phyloP scores from a whole-genome alignment of 2,113 vertebrate species.

The Dicrurus megarhynchus region DNA sequence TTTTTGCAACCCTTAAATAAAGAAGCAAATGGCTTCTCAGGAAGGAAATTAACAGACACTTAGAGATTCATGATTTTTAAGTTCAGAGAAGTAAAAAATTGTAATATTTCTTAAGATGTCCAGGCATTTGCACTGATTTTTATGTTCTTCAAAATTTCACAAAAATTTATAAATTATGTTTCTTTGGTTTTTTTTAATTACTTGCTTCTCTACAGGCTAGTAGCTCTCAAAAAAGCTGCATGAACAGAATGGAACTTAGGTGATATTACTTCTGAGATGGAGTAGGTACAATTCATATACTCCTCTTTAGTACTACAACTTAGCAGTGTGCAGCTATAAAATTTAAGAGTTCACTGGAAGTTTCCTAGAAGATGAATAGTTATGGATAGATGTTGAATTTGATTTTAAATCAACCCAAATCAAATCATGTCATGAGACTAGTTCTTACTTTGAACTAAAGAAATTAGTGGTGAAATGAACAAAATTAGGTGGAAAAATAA shows the following conservation, averaged over 20 bases:
- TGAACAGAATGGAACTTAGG: neutral
- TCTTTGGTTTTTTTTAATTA: neutral
- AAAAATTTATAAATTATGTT: neutral
- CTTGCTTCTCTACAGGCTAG: neutral
- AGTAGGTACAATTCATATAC: neutral
- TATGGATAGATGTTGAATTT: neutral
- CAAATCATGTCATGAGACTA: neutral
- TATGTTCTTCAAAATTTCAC: neutral
- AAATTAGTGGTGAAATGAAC: neutral
- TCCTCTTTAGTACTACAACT: neutral
- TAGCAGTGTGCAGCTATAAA: neutral
- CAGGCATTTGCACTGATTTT: neutral
- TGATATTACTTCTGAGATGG: neutral
- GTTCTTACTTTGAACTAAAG: neutral
- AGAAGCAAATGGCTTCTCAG: neutral
- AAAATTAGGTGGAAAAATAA: neutral
- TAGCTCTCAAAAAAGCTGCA: neutral
- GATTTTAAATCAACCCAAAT: neutral
- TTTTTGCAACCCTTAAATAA: neutral
- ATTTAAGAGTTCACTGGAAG: neutral
- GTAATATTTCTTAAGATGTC: neutral
- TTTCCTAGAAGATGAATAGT: neutral
- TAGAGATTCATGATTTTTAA: neutral
- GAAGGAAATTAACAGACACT: neutral
- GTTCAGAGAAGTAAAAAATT: neutral